These are phyloP conservation scores for Ptychobarbus kaznakovi DNA, from an alignment of 2,797 vertebrate genomes.

Conservation along the genomic window DNA sequence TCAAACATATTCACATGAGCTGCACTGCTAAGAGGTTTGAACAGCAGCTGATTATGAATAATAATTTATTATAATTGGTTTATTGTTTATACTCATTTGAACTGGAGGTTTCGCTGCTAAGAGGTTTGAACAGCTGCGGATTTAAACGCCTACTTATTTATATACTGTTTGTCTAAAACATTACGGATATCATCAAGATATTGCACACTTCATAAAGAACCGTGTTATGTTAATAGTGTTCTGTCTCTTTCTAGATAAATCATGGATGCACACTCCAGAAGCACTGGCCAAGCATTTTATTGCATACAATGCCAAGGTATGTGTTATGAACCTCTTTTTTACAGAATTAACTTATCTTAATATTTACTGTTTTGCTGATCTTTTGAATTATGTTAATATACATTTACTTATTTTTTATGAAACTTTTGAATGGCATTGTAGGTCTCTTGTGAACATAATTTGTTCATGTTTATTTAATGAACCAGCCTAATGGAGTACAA, in stretches of 20 bases:
- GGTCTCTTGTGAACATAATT: no score
- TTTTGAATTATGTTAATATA: background rate
- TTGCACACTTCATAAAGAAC: constrained; percentile 30
- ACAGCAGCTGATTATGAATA: background rate
- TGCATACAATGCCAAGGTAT: constrained; percentile 96
- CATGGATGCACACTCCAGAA: constrained; percentile 98
- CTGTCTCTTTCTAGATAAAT: constrained; percentile 87
- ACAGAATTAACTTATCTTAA: background rate
- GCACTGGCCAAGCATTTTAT: constrained; percentile 98
- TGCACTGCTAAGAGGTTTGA: background rate
- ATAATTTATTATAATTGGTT: background rate
- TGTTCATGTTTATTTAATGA: no score
- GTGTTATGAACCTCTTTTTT: constrained; percentile 59
- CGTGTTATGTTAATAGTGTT: constrained; percentile 43
- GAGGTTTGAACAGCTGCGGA: background rate
- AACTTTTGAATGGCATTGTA: no score
- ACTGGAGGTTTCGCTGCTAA: background rate
- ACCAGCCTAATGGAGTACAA: background rate
- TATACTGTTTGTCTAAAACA: constrained; percentile 16
- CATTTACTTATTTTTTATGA: background rate
- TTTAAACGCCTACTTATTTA: background rate
- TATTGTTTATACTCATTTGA: background rate
- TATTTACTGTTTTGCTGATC: background rate
- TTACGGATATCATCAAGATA: constrained; percentile 2
- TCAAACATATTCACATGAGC: background rate